Evolutionary conservation across 2,797 vertebrate genomes (phyloP), one percentile per base, ranked within the genome.

Genomic region (Urosaurus nigricauda): DNA sequence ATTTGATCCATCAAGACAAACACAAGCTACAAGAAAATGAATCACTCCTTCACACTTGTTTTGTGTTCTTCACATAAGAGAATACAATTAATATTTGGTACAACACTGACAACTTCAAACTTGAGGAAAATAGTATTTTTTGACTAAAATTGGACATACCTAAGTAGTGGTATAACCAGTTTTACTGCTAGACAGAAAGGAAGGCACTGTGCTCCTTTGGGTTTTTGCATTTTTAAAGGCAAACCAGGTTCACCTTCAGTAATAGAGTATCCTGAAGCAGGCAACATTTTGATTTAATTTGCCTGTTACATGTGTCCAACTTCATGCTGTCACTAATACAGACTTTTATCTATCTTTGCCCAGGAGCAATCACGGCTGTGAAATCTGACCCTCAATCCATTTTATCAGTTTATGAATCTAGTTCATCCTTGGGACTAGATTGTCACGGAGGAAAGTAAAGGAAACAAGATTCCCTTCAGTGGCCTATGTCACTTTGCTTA

Each of bases 361-460:
- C 53, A 80, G 56, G 56, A n/a, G 51, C 32, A 87, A 73, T 21
- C 2, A 14, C 81, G 68, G 78, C 78, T 12, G 43, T 43, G 78
- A 60, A 80, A 80, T 60, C 37, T 71, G 51, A 70, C 84, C 26
- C 51, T 75, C 26, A 60, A 11, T 70, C 43, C 29, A 26, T 74
- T 81, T 60, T 47, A 60, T 5, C 32, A 40, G 8, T 75, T 24
- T 29, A 5, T 83, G 71, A 79, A 83, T 63, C 21, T 77, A 58
- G 40, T 43, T 63, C 40, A 47, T 35, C 40, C 70, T 14, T 53
- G 43, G 79, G 63, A n/a, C 32, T 26, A 86, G 51, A 17, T 9
- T 43, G 51, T 80, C 37, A 82, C 9, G 53, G 56, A 73, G 19
- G 79, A 74, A n/a, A 74, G 21, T 79, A 87, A 73, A 87, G 16